A percentile compares a stretch with the other conserved stretches of the same genome.
These are phyloP conservation scores for Hystrix brachyura DNA, from an alignment of 2,113 vertebrate genomes.

Conservation along the genomic window DNA sequence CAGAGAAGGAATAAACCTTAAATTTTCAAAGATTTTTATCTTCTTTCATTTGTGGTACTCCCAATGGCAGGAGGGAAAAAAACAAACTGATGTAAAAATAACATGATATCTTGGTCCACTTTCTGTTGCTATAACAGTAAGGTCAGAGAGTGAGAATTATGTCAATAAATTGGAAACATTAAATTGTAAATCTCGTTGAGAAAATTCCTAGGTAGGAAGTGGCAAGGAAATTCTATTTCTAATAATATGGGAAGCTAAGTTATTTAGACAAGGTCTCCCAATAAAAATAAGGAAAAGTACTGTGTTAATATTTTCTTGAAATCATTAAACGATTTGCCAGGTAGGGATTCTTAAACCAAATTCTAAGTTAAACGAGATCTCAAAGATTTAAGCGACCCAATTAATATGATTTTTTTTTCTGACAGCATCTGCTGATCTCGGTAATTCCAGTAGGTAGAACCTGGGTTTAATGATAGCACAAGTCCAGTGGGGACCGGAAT, in stretches of 20 bases:
- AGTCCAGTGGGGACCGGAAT: not conserved
- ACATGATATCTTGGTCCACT: not conserved
- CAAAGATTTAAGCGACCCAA: not conserved
- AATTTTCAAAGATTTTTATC: not conserved
- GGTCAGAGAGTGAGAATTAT: not conserved
- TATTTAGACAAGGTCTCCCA: not conserved
- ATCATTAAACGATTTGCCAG: not conserved
- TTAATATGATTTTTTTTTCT: slow-evolving; percentile 33
- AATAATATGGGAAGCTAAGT: not conserved
- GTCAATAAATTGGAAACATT: not conserved
- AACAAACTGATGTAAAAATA: not conserved
- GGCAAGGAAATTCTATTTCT: not conserved
- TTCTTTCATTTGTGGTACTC: not conserved
- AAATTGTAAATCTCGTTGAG: slow-evolving; percentile 9
- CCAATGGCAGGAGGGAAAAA: not conserved
- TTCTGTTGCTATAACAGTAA: not conserved
- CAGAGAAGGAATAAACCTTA: not conserved
- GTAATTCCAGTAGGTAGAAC: not conserved
- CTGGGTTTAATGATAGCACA: not conserved
- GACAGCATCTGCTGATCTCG: not conserved
- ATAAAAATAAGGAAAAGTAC: slow-evolving; percentile 11
- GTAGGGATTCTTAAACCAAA: not conserved
- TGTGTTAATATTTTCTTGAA: not conserved
- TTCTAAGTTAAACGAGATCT: not conserved
- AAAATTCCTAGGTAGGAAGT: not conserved